Evolutionary conservation across 1,140 invertebrate genomes (phyloP).

Genomic region (Orchestia grillus): DNA sequence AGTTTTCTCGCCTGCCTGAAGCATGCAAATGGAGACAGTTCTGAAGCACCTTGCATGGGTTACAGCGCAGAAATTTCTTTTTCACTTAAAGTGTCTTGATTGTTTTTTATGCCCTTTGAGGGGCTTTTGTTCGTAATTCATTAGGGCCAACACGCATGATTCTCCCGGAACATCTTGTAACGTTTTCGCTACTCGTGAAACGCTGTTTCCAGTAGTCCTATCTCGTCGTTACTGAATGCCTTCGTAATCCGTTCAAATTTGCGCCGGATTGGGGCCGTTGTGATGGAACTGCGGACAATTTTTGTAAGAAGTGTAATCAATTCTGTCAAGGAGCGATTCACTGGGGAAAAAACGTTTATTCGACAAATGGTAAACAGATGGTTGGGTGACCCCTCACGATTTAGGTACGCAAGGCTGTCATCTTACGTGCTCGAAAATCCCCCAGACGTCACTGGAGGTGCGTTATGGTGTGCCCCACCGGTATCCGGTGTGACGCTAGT

Average conservation of each 20-base stretch:
- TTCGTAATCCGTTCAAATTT: neutral
- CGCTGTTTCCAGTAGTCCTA: neutral
- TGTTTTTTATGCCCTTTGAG: neutral
- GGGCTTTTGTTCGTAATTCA: no score
- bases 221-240: neutral
- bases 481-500: neutral
- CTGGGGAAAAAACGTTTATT: neutral
- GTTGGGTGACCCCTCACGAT: neutral
- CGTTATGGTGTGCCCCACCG: neutral
- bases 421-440: neutral
- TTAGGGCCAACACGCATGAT: no score
- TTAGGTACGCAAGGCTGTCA: neutral
- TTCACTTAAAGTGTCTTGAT: neutral
- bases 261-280: neutral
- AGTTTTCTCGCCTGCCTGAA: neutral
- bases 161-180: neutral
- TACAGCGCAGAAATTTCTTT: neutral
- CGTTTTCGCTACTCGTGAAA: neutral
- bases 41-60: neutral
- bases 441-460: neutral
- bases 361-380: neutral
- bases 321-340: neutral
- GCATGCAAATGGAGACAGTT: neutral
- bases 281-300: neutral
- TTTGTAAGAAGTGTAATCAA: neutral